These are phyloP conservation scores for Pantala flavescens DNA, from an alignment of 1,140 invertebrate genomes.

Conservation along the genomic window DNA sequence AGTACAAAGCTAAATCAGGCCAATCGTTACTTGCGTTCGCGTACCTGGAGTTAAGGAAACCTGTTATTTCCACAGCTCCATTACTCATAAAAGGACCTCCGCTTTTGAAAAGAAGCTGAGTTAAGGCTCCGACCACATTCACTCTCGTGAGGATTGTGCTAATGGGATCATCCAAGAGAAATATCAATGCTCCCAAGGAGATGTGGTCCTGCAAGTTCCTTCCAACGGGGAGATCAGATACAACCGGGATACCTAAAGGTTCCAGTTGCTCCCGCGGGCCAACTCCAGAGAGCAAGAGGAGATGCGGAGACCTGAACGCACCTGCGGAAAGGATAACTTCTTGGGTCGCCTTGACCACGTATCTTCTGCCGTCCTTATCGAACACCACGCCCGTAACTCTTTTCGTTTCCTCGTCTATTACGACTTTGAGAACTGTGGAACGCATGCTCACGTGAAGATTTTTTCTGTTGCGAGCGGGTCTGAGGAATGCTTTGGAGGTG, in stretches of 20 bases:
- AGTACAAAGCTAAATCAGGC: slow-evolving; percentile 68
- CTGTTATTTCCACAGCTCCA: slow-evolving; percentile 64
- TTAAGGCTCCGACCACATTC: slow-evolving; percentile 39
- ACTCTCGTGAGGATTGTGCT: slow-evolving; percentile 48
- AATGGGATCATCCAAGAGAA: slow-evolving; percentile 41
- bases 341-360: slow-evolving; percentile 41
- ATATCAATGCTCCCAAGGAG: slow-evolving; percentile 49
- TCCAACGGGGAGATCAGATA: slow-evolving; percentile 58
- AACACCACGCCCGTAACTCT: slow-evolving; percentile 53
- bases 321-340: slow-evolving; percentile 67
- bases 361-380: slow-evolving; percentile 36
- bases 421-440: slow-evolving; percentile 46
- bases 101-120: slow-evolving; percentile 42
- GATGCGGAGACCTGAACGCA: slow-evolving; percentile 52
- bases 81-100: slow-evolving; percentile 53
- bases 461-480: slow-evolving; percentile 50
- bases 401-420: slow-evolving; percentile 40
- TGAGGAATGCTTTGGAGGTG: slow-evolving; percentile 66
- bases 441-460: slow-evolving; percentile 52
- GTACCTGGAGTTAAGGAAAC: slow-evolving; percentile 63
- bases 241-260: slow-evolving; percentile 43
- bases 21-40: slow-evolving; percentile 57
- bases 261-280: slow-evolving; percentile 56
- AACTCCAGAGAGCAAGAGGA: slow-evolving; percentile 69
- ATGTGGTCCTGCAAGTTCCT: slow-evolving; percentile 62